phyloP scores from a whole-genome alignment of 2,888 invertebrate species.

The Paralinhomoeus sp. region DNA sequence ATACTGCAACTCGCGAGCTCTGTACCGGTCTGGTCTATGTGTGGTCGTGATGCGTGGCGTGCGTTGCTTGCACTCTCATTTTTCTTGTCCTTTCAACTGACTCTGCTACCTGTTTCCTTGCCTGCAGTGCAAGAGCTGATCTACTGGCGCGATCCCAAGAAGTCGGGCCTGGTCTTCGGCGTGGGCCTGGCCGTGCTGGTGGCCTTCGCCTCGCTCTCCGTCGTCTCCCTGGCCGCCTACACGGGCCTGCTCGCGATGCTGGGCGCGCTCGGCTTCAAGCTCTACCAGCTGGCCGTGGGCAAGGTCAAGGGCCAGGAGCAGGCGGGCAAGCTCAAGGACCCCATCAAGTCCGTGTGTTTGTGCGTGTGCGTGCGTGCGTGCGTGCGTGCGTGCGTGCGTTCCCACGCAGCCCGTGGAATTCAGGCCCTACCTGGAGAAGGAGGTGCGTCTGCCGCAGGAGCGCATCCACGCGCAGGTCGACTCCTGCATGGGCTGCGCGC shows the following conservation, averaged over 20 bases:
- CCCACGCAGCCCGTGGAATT: too few species aligned
- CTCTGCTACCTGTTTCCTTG: too few species aligned
- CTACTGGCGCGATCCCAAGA: constrained; percentile 89
- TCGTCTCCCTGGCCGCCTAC: constrained; percentile 85
- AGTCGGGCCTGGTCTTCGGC: constrained; percentile 77
- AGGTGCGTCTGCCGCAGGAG: constrained; percentile 64
- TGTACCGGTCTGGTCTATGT: too few species aligned
- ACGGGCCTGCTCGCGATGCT: constrained; percentile 57
- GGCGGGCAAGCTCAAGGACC: background rate
- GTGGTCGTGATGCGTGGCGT: too few species aligned
- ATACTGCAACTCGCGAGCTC: too few species aligned
- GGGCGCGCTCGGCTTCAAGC: constrained; percentile 71
- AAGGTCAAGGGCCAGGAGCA: constrained; percentile 37
- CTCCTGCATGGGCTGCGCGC: constrained; percentile 60
- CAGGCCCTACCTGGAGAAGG: constrained; percentile 49
- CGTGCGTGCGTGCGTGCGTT: background rate
- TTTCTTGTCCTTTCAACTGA: too few species aligned
- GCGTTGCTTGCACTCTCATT: too few species aligned
- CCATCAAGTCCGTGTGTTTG: background rate
- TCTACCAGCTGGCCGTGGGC: constrained; percentile 81
- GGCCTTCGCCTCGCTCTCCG: constrained; percentile 76
- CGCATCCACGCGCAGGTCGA: constrained; percentile 69
- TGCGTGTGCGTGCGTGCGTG: background rate
- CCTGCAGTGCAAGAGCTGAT: constrained; percentile 54
- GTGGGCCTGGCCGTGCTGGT: constrained; percentile 63